Percentiles rank a stretch among this genome's conserved stretches.
These are phyloP conservation scores for Sardinella longiceps DNA, from an alignment of 2,797 vertebrate species.

Conservation along the genomic window DNA sequence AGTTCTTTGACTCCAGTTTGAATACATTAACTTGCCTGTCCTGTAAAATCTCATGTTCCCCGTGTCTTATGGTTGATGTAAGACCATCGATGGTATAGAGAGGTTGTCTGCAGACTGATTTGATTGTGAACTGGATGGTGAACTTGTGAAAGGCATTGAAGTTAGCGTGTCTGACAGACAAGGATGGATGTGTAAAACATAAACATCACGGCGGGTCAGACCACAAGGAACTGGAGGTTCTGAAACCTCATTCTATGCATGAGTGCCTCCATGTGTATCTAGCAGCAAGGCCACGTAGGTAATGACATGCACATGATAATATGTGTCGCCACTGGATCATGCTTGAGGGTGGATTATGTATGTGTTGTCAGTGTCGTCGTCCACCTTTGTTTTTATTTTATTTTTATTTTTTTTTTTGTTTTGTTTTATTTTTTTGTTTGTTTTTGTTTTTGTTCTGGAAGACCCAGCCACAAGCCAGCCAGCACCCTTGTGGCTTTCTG, in stretches of 20 bases:
- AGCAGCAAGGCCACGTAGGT: conserved; percentile 32
- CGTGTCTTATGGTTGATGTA: no score
- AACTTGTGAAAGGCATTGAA: conserved; percentile 3
- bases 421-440: neutral
- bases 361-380: neutral
- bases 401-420: neutral
- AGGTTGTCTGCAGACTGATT: neutral
- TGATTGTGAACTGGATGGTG: neutral
- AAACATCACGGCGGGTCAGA: neutral
- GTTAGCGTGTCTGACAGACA: neutral
- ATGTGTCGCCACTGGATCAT: conserved; percentile 7
- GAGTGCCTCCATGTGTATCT: neutral
- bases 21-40: neutral
- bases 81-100: neutral
- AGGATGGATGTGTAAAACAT: neutral
- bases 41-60: neutral
- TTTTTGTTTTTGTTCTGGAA: conserved; percentile 22
- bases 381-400: neutral
- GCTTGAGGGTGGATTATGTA: neutral
- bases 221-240: neutral
- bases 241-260: neutral
- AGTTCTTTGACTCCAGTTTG: neutral
- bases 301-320: conserved; percentile 35
- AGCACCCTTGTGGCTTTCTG: neutral
- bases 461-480: conserved; percentile 21